Evolutionary conservation across 92 coral and sea anemone species (phyloP), one percentile per base, ranked within the genome.

Genomic region (Paragorgia papillata): DNA sequence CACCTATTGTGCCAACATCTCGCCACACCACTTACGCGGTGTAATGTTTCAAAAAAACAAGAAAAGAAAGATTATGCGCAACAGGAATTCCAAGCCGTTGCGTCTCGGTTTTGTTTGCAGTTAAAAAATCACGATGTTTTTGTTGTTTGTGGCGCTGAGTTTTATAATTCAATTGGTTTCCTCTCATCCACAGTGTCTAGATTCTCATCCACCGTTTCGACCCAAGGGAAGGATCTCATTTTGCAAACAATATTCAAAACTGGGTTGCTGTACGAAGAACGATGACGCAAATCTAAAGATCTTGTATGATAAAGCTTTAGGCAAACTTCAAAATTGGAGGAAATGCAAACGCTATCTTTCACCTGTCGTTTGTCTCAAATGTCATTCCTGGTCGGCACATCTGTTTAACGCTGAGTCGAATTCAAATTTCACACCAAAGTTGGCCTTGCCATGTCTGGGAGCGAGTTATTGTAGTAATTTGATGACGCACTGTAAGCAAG

Each of bases 331-430:
- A 44, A 66, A 26, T 56, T 78, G 78, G 26, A 63, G 82, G 2
- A 55, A 55, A n/a, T 93, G 97, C 55, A 79, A 84, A 20, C 68
- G 73, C 29, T 51, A 88, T 79, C 66, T 93, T n/a, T 70, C 73
- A 59, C 83, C 81, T 20, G 85, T 91, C 33, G 73, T 93, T 28
- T 93, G 97, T 51, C 89, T 93, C 10, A 86, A 84, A 57, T 93
- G 97, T 53, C 92, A 93, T 65, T 86, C 89, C 8, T 92, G 91
- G 74, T 92, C 97, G 9, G 97, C 97, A 32, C 97, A 92, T 57
- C 84, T 92, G 19, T 91, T 85, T 35, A 87, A 79, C 59, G 95
- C 97, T 2, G 97, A 92, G 74, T 88, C 92, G 9, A 92, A 92
- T 74, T 79, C 57, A 0, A 55, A 83, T 12, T 90, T 90, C 62